Conservation (phyloP, 2,797 vertebrate genomes). For the Bradypodion ventrale region DNA sequence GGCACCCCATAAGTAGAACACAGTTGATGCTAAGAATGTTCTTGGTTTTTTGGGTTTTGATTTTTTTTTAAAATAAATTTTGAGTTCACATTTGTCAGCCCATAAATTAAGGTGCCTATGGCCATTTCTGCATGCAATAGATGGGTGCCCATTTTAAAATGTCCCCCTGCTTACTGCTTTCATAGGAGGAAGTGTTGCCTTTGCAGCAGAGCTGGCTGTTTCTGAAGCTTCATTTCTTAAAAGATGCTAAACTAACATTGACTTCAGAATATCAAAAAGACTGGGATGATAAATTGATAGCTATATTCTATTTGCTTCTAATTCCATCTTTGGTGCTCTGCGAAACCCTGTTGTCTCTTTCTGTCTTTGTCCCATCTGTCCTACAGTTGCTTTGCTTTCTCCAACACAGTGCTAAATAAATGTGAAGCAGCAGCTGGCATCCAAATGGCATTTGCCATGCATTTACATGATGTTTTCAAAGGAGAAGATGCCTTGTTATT, state of each 20-base stretch:
- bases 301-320: conserved; percentile 28
- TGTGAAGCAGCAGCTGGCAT: neutral
- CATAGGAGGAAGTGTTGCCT: conserved; percentile 50
- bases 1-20: conserved; percentile 22
- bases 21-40: neutral
- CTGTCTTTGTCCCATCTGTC: neutral
- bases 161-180: conserved; percentile 26
- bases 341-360: neutral
- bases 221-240: conserved; percentile 47
- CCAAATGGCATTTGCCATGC: neutral
- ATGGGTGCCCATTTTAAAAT: conserved; percentile 11
- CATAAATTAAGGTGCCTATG: conserved; percentile 54
- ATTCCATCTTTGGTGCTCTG: neutral
- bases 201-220: conserved; percentile 53
- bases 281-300: conserved; percentile 49
- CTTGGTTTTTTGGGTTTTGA: conserved; percentile 11
- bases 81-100: conserved; percentile 23
- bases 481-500: neutral
- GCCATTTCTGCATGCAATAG: conserved; percentile 15
- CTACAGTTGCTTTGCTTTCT: neutral
- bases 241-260: conserved; percentile 40
- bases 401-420: conserved; percentile 5
- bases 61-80: neutral
- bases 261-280: conserved; percentile 43
- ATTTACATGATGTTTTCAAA: conserved; percentile 3